These are phyloP conservation scores for Pachymerium ferrugineum DNA, from an alignment of 2,888 invertebrate species.

Conservation along the genomic window DNA sequence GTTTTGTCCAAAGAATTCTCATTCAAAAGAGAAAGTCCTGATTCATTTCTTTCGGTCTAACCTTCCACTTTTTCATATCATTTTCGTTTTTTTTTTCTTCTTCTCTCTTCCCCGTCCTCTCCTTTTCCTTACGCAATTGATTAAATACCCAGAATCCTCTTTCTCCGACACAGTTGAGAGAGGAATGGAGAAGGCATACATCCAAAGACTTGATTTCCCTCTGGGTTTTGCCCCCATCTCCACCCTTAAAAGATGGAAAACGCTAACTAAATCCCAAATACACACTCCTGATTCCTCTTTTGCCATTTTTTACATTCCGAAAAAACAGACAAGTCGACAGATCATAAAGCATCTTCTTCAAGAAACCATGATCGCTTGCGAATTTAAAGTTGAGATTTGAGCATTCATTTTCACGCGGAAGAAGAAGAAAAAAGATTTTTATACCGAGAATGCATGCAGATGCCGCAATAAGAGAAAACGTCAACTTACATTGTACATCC, in stretches of 20 bases:
- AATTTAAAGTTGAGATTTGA: not conserved
- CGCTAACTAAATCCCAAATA: not conserved
- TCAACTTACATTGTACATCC: constrained; percentile 72
- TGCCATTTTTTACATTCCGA: not conserved
- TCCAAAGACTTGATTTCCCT: not conserved
- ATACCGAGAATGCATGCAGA: too few species aligned
- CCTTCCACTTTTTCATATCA: not conserved
- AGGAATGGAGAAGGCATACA: not conserved
- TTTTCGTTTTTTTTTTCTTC: not conserved
- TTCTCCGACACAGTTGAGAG: not conserved
- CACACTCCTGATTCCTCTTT: not conserved
- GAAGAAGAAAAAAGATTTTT: too few species aligned
- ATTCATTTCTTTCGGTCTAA: not conserved
- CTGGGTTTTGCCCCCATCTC: not conserved
- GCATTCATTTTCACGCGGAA: too few species aligned
- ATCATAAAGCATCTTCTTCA: not conserved
- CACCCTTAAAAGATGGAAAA: not conserved
- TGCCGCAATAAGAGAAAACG: not conserved
- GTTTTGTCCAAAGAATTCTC: too few species aligned
- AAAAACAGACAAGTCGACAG: not conserved
- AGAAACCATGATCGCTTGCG: too few species aligned
- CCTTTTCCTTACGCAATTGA: not conserved
- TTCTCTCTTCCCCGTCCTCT: not conserved
- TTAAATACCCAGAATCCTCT: not conserved
- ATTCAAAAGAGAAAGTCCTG: not conserved